Conservation (phyloP, 2,797 vertebrate genomes). For the Dallia pectoralis region DNA sequence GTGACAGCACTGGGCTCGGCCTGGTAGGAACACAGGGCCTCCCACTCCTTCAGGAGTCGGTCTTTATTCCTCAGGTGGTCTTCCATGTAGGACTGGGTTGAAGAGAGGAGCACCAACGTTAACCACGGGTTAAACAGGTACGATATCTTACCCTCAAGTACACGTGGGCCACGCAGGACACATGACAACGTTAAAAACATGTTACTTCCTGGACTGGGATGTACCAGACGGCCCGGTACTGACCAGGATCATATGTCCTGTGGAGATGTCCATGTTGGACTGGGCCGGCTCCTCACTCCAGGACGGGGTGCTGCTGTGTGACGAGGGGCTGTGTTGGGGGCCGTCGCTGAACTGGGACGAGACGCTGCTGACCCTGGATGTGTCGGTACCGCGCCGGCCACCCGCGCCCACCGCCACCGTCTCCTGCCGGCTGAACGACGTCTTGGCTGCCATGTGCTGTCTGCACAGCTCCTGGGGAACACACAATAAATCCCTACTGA, state of each 20-base stretch:
- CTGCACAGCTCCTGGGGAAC: conserved; percentile 88
- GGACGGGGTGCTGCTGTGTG: conserved; percentile 96
- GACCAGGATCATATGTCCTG: conserved; percentile 98
- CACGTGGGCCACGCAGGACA: background rate
- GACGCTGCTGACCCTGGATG: conserved; percentile 92
- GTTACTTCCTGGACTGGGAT: too few species aligned
- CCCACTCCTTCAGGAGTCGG: conserved; percentile 95
- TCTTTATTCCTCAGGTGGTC: conserved; percentile 94
- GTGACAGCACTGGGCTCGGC: conserved; percentile 87
- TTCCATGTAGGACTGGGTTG: conserved; percentile 91
- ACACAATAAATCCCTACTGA: background rate
- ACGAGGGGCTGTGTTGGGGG: conserved; percentile 93
- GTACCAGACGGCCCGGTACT: conserved; percentile 59
- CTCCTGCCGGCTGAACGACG: conserved; percentile 83
- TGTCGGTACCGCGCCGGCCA: conserved; percentile 79
- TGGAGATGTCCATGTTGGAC: conserved; percentile 99
- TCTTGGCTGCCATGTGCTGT: conserved; percentile 97
- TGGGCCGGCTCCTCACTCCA: conserved; percentile 98
- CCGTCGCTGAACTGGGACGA: conserved; percentile 97
- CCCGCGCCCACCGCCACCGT: conserved; percentile 54
- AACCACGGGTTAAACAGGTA: background rate
- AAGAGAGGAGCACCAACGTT: background rate
- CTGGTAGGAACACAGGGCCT: conserved; percentile 93
- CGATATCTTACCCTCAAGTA: too few species aligned
- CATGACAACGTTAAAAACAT: background rate